These are phyloP conservation scores for Apis florea DNA, from an alignment of 1,140 invertebrate species.

Conservation along the genomic window DNA sequence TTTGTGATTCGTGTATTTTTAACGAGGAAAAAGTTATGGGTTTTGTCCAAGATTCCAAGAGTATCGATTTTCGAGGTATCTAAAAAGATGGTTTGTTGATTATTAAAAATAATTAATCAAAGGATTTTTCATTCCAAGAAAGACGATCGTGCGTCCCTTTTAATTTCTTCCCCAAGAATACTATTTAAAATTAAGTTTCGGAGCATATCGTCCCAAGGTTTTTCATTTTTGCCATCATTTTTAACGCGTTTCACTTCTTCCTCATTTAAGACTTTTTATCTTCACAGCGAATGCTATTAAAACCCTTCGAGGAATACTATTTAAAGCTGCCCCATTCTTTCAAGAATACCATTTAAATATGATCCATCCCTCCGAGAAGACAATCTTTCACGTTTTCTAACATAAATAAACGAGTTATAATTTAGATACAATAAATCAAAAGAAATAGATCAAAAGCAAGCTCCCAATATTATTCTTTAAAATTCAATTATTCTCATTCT, in stretches of 20 bases:
- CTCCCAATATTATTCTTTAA: no score
- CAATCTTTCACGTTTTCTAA: not conserved
- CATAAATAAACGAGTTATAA: no score
- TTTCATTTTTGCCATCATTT: no score
- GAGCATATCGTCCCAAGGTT: not conserved
- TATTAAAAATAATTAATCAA: no score
- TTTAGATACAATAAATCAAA: no score
- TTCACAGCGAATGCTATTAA: not conserved
- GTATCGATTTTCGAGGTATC: no score
- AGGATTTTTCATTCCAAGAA: no score
- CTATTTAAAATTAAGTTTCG: not conserved
- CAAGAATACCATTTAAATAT: not conserved
- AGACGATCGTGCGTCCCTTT: no score
- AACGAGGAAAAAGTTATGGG: slow-evolving; percentile 7
- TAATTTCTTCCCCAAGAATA: not conserved
- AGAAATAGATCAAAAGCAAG: no score
- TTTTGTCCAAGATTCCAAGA: not conserved
- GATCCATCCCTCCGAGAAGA: not conserved
- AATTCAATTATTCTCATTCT: no score
- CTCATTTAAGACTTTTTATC: not conserved
- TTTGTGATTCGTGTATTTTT: slow-evolving; percentile 13
- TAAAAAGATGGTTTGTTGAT: no score
- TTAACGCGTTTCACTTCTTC: not conserved
- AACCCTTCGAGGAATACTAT: slow-evolving; percentile 13
- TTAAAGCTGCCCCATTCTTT: not conserved